These are phyloP conservation scores for Dascyllus trimaculatus DNA, from an alignment of 2,113 vertebrate genomes.

Conservation along the genomic window DNA sequence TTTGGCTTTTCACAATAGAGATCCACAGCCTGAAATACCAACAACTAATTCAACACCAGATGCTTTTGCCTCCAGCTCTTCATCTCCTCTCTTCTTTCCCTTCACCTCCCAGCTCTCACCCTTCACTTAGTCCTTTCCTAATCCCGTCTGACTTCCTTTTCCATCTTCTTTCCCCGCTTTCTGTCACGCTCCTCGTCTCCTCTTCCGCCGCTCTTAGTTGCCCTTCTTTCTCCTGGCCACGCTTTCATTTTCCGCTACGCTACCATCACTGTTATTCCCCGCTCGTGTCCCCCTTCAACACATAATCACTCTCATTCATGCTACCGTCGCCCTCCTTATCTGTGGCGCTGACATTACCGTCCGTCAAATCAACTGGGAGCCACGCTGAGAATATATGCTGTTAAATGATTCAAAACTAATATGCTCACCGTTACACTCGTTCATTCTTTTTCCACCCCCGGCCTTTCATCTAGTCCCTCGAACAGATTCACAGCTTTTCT, in stretches of 20 bases:
- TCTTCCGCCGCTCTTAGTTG: background rate
- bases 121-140: no score
- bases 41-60: no score
- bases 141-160: no score
- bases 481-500: background rate
- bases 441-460: constrained; percentile 7
- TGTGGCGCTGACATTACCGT: constrained; percentile 29
- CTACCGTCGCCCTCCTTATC: constrained; percentile 44
- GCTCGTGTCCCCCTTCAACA: constrained; percentile 21
- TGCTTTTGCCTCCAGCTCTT: no score
- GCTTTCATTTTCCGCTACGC: constrained; percentile 36
- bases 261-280: constrained; percentile 24
- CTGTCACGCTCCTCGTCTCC: background rate
- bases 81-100: background rate
- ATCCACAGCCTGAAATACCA: no score
- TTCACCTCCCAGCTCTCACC: background rate
- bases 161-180: background rate
- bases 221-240: background rate
- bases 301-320: constrained; percentile 39
- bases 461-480: background rate
- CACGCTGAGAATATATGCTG: constrained; percentile 35
- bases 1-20: no score
- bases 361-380: constrained; percentile 34
- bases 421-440: background rate
- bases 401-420: constrained; percentile 64